These are phyloP conservation scores for Enteromius anoplus DNA, from an alignment of 2,797 vertebrate genomes.

Conservation along the genomic window DNA sequence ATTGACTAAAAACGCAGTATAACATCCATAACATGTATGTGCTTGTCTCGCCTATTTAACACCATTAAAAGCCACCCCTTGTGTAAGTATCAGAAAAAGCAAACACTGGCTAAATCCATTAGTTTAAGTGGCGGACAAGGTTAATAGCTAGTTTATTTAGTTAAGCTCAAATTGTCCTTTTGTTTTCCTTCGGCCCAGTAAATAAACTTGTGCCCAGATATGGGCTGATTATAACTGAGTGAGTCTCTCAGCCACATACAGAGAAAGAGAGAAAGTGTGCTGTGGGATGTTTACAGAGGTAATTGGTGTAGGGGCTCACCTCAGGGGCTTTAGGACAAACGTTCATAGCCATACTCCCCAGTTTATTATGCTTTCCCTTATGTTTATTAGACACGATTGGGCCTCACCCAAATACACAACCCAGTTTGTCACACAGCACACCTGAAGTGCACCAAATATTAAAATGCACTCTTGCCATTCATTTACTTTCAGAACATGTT, in stretches of 20 bases:
- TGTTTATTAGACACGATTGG: constrained; percentile 39
- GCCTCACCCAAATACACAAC: constrained; percentile 32
- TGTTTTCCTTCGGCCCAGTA: constrained; percentile 53
- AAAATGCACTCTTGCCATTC: constrained; percentile 9
- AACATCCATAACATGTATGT: constrained; percentile 13
- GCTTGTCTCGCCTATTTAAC: constrained; percentile 35
- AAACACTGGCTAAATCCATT: constrained; percentile 55
- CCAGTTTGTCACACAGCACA: neutral
- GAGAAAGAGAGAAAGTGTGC: constrained; percentile 27
- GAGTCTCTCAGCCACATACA: constrained; percentile 22
- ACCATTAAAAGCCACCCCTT: constrained; percentile 30
- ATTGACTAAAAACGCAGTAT: neutral
- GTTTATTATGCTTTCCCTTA: constrained; percentile 46
- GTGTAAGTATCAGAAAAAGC: constrained; percentile 45
- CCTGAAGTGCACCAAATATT: constrained; percentile 4
- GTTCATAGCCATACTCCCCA: constrained; percentile 1
- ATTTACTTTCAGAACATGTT: constrained; percentile 12
- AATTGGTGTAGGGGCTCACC: constrained; percentile 39
- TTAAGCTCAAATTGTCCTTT: constrained; percentile 53
- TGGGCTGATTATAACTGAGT: constrained; percentile 54
- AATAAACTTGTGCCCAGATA: constrained; percentile 55
- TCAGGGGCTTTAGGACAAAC: constrained; percentile 36
- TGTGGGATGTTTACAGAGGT: constrained; percentile 61
- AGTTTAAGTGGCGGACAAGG: constrained; percentile 57
- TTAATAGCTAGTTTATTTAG: constrained; percentile 62